Conservation (phyloP, 92 coral and sea anemone species). For the Epizoanthus stellaris region DNA sequence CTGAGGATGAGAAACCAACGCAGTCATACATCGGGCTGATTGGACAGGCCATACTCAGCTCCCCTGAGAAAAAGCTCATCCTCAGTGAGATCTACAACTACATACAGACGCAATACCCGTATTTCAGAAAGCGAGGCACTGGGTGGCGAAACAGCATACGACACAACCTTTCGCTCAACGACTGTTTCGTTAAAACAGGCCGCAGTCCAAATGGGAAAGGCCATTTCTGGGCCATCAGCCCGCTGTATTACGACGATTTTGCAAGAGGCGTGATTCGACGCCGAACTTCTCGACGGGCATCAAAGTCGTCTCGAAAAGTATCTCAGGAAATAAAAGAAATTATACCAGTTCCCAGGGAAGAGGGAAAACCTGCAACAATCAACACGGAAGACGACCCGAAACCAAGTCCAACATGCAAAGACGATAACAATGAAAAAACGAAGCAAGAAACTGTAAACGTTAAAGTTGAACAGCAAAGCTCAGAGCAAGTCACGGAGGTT, state of each 20-base stretch:
- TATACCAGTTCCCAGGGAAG: constrained; percentile 15
- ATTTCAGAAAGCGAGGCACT: constrained; percentile 86
- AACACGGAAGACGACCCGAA: neutral
- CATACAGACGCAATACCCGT: constrained; percentile 82
- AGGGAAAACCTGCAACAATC: neutral
- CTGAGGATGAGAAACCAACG: constrained; percentile 88
- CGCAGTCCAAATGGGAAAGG: constrained; percentile 94
- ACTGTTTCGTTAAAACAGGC: constrained; percentile 87
- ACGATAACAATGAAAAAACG: neutral
- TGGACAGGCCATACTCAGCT: constrained; percentile 85
- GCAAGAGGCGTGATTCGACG: constrained; percentile 85
- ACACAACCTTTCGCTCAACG: constrained; percentile 85
- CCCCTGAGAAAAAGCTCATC: constrained; percentile 86
- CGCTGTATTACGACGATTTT: constrained; percentile 83
- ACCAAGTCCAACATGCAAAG: neutral
- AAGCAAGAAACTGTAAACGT: constrained; percentile 4
- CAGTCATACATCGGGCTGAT: constrained; percentile 91
- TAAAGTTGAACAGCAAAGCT: constrained; percentile 7
- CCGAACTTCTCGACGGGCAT: constrained; percentile 47
- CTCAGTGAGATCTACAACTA: constrained; percentile 89
- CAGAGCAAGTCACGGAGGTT: neutral
- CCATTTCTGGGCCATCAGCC: constrained; percentile 92
- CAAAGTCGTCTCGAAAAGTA: constrained; percentile 44
- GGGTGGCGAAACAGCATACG: constrained; percentile 95
- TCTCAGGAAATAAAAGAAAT: constrained; percentile 42